Base-by-base conservation (phyloP, 2,797 vertebrate genomes). In the Pseudocheirus occidentalis region DNA sequence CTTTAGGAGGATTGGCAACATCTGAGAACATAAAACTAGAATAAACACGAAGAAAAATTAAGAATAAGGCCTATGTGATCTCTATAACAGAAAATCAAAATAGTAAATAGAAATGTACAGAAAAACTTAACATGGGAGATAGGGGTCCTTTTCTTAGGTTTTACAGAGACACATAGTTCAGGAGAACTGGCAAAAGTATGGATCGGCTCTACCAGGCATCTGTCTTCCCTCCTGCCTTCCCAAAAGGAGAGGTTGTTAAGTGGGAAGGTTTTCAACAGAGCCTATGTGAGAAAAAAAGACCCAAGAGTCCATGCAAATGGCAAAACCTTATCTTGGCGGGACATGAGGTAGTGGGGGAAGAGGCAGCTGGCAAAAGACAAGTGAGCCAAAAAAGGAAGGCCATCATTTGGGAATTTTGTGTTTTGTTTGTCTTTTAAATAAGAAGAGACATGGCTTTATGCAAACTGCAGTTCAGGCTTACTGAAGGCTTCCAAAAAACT, bases 251-350 rank as follows among this genome's bases (percentile, higher is more conserved):
- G 73, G 73, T 50, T 87, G 73, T 27, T 87, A 87, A 87, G 40
- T 87, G 40, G 94, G 94, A 93, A 18, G 9, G 92, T 96, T 94
- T 95, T 94, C 94, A 94, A 11, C 53, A 91, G 59, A 91, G 92
- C 58, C 93, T 58, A 21, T 0, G 9, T 96, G 89, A 93, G 54
- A 92, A 95, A 73, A 73, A 21, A 27, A 94, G 93, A 59, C 87
- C 57, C 9, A 40, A 94, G 94, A 94, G 40, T 21, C 56, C 2
- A 7, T 4, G 6, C 66, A 52, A 81, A 93, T 28, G 92, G 89
- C 94, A 95, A 94, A 93, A 55, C n/a, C 95, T 97, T 97, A 97
- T 97, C 96, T 97, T 95, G 89, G 91, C 5, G 29, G 93, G 95
- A 97, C 97, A 97, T 93, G 81, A 96, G 96, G 93, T 93, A 96